A percentile compares a stretch with the other conserved stretches of the same genome.
These are phyloP conservation scores for Phycodurus eques DNA, from an alignment of 2,113 vertebrate genomes.

Conservation along the genomic window DNA sequence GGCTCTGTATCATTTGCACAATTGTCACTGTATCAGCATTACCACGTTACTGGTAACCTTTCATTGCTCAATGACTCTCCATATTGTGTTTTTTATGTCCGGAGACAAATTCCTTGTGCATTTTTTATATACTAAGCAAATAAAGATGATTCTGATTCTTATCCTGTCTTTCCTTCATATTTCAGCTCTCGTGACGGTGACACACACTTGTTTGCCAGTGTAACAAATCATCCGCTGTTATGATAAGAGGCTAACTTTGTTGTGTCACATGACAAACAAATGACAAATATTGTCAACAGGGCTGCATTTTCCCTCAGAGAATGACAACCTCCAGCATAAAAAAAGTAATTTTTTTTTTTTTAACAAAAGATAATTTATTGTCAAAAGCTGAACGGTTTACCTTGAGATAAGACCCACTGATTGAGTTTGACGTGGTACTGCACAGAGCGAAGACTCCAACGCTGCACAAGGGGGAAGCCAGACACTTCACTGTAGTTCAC, in stretches of 20 bases:
- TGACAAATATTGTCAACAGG: slow-evolving; percentile 26
- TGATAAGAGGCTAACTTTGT: slow-evolving; percentile 35
- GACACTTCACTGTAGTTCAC: slow-evolving; percentile 99
- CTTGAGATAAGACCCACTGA: slow-evolving; percentile 88
- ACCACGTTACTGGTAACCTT: no score
- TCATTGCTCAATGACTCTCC: no score
- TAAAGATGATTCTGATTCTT: no score
- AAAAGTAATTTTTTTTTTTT: slow-evolving; percentile 8
- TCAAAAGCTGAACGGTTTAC: slow-evolving; percentile 67
- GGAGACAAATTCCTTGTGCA: no score
- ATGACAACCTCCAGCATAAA: slow-evolving; percentile 11
- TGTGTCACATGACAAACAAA: slow-evolving; percentile 32
- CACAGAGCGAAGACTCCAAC: slow-evolving; percentile 91
- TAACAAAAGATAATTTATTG: slow-evolving; percentile 11
- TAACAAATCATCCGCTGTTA: slow-evolving; percentile 20
- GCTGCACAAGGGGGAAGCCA: slow-evolving; percentile 90
- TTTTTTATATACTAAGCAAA: no score
- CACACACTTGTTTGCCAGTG: not conserved
- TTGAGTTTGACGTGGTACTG: slow-evolving; percentile 94
- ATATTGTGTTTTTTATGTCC: no score
- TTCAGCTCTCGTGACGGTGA: not conserved
- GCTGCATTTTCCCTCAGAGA: slow-evolving; percentile 7
- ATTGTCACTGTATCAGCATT: no score
- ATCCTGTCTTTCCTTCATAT: no score
- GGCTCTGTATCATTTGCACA: no score